These are phyloP conservation scores for Aplodontia rufa DNA, from an alignment of 2,113 vertebrate species.

Conservation along the genomic window DNA sequence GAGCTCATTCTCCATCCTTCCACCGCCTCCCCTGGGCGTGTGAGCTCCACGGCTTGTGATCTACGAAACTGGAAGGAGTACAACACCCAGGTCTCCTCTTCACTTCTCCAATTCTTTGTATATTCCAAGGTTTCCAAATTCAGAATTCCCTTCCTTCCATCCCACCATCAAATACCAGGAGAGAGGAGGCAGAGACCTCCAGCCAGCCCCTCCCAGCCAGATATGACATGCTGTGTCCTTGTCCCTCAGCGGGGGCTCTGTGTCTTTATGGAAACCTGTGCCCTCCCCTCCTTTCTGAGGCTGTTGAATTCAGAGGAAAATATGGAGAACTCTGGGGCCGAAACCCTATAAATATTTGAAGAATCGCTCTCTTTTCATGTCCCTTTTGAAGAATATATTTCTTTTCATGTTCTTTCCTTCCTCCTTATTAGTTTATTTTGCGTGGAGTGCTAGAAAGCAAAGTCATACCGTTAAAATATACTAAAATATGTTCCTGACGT, in stretches of 20 bases:
- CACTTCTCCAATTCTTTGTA: neutral
- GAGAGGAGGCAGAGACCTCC: neutral
- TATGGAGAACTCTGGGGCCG: conserved; percentile 51
- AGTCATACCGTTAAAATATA: conserved; percentile 56
- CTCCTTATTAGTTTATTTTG: conserved; percentile 76
- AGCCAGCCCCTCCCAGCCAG: rapidly evolving
- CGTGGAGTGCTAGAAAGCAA: conserved; percentile 46
- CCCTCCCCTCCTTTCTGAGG: neutral
- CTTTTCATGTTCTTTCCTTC: conserved; percentile 69
- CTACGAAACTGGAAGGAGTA: neutral
- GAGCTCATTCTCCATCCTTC: neutral
- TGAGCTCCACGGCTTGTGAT: neutral
- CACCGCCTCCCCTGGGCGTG: rapidly evolving
- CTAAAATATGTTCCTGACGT: conserved; percentile 55
- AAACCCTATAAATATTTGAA: conserved; percentile 72
- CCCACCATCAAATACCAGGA: no score
- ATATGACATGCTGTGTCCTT: neutral
- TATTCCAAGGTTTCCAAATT: neutral
- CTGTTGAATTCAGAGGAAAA: conserved; percentile 58
- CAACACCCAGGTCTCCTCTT: neutral
- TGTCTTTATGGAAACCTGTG: neutral
- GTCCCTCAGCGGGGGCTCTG: no score
- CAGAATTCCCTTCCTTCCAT: neutral
- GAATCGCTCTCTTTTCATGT: conserved; percentile 69
- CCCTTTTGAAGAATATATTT: conserved; percentile 68